phyloP scores from a whole-genome alignment of 2,113 vertebrate species.

The Dromiciops gliroides region DNA sequence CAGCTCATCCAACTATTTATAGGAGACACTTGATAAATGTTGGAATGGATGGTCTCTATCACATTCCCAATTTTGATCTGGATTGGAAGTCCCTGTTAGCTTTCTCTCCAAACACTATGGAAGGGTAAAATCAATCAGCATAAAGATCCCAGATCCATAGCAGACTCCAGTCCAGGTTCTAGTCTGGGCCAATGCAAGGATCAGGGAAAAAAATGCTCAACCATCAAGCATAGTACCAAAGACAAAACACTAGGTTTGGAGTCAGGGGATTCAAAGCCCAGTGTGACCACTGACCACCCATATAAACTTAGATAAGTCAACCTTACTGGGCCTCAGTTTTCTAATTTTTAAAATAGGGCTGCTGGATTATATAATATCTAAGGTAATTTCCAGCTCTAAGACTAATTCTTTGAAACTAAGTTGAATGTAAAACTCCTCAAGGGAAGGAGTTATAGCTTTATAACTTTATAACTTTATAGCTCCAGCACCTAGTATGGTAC shows the following conservation, averaged over 20 bases:
- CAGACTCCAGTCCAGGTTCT: neutral
- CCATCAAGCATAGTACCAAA: neutral
- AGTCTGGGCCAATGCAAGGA: neutral
- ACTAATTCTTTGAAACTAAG: neutral
- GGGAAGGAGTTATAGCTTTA: neutral
- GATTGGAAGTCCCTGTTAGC: neutral
- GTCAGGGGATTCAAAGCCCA: neutral
- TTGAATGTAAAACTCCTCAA: neutral
- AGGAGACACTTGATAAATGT: neutral
- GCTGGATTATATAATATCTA: neutral
- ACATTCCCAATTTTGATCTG: neutral
- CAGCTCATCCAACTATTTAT: neutral
- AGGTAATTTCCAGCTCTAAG: neutral
- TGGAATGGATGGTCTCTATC: neutral
- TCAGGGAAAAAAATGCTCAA: neutral
- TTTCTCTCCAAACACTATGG: neutral
- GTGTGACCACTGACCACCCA: too few relatives aligned
- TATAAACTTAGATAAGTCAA: neutral
- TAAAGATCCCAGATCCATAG: neutral
- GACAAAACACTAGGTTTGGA: neutral
- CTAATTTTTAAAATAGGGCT: neutral
- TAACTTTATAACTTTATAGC: too few relatives aligned
- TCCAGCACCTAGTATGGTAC: neutral
- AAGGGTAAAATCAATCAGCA: neutral
- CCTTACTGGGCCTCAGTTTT: neutral